Evolutionary conservation across 1,140 invertebrate species (phyloP).

Genomic region (Zeugodacus cucurbitae): DNA sequence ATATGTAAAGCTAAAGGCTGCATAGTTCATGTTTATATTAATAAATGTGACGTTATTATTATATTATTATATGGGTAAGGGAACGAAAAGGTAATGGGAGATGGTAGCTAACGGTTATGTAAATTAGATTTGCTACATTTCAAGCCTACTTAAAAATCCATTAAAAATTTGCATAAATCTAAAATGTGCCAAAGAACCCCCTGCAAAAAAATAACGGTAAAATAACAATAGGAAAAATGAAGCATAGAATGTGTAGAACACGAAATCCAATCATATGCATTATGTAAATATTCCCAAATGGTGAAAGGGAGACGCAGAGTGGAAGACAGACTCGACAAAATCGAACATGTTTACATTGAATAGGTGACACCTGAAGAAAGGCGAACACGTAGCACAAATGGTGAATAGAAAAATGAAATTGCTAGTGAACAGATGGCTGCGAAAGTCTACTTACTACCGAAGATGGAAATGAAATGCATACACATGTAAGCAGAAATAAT

Average conservation of each 20-base stretch:
- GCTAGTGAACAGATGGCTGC: background rate
- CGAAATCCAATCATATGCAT: background rate
- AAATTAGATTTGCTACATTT: slow-evolving; percentile 17
- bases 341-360: background rate
- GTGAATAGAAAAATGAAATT: background rate
- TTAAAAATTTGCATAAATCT: slow-evolving; percentile 34
- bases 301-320: background rate
- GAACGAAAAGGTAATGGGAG: background rate
- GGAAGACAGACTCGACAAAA: too few relatives aligned
- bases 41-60: too few relatives aligned
- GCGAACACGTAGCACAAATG: background rate
- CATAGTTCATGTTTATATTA: too few relatives aligned
- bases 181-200: background rate
- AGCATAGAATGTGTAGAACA: background rate
- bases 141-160: slow-evolving; percentile 31
- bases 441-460: background rate
- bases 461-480: background rate
- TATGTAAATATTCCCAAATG: background rate
- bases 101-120: background rate
- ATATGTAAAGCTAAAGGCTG: too few relatives aligned
- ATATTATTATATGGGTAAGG: too few relatives aligned
- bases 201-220: background rate
- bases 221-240: background rate
- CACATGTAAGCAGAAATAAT: background rate
- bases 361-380: background rate